Evolutionary conservation across 2,888 invertebrate species (phyloP), one percentile per base, ranked within the genome.

Genomic region (Melieria picta): DNA sequence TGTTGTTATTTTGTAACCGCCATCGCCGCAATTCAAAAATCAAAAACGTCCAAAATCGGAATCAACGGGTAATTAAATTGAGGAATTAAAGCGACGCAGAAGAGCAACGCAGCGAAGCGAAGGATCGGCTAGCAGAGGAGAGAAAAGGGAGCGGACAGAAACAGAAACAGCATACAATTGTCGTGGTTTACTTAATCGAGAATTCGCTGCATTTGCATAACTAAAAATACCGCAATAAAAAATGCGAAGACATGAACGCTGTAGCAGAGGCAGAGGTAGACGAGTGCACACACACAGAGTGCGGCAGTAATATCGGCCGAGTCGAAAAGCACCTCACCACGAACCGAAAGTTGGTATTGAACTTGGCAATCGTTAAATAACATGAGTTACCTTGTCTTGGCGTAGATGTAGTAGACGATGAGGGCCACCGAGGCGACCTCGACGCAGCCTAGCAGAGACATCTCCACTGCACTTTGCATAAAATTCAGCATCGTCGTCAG

Each of bases 361-460:
- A 70, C 64, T 70, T 70, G 70, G 52, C 58, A 47, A 43, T n/a
- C 43, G 57, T 52, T 43, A 70, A 65, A 45, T 69, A 47, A 52
- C 62, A 55, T 30, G n/a, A 62, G 56, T 80, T 78, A 86, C 86
- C 86, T 84, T 73, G 86, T 86, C 77, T 85, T 86, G 55, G 85
- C 83, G 75, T 84, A 86, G 64, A 86, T 81, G 75, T 83, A 86
- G 77, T 86, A 85, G 42, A 86, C 78, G 74, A 85, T 80, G 56
- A 84, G 79, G 64, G 83, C 83, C 65, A 85, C 82, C 48, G 85
- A 86, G 73, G 83, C 82, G 67, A 82, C 81, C 79, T 86, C 86
- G 71, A 86, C 80, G 75, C 83, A 81, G 62, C 87, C 86, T 47
- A 86, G 76, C 76, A 86, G 76, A 70, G 83, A 79, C 69, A 81